Base-by-base conservation (phyloP, 2,888 invertebrate species). In the Drosophila fungiperda region DNA sequence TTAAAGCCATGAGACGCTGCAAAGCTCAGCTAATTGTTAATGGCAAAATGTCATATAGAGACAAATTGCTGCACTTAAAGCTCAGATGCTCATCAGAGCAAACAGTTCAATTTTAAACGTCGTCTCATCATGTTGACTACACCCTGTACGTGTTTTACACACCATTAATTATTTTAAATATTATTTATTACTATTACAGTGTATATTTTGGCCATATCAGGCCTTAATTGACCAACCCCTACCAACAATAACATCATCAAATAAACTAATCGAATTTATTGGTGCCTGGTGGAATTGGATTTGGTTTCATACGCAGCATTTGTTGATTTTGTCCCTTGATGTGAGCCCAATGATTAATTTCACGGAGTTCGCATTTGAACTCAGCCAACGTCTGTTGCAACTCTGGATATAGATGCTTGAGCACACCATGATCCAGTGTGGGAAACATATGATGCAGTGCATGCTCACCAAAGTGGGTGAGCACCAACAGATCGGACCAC, bases 371-470 rank as follows among this genome's bases (percentile, higher is more conserved):
- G 15, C 74, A 55, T 20, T 91, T 76, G 36, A 91, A 93, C 53
- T 93, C 92, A 1, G 78, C 40, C 12, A 92, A 61, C 0, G 93
- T 93, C 66, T 86, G 67, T 12, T 74, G 79, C 1, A 93, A 73
- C 32, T 94, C 94, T 0, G 96, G 95, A 84, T 95, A 94, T 9
- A 97, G 93, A 52, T 95, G 94, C 36, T 94, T 94, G 2, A 97
- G 93, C 67, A 95, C 94, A 0, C 95, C 95, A 84, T 97, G 97
- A 90, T 97, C 97, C 23, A 97, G 82, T 0, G 96, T 96, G 0
- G 97, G 97, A 83, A 97, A 96, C 17, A 97, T 92, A 91, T 97
- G 97, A 91, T 97, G 97, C 2, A 97, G 92, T 0, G 94, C 94
- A 88, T 97, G 97, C 62, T 96, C 95, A 0, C 97, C 97, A 86